phyloP scores from a whole-genome alignment of 2,888 invertebrate species.

The Agapostemon virescens region DNA sequence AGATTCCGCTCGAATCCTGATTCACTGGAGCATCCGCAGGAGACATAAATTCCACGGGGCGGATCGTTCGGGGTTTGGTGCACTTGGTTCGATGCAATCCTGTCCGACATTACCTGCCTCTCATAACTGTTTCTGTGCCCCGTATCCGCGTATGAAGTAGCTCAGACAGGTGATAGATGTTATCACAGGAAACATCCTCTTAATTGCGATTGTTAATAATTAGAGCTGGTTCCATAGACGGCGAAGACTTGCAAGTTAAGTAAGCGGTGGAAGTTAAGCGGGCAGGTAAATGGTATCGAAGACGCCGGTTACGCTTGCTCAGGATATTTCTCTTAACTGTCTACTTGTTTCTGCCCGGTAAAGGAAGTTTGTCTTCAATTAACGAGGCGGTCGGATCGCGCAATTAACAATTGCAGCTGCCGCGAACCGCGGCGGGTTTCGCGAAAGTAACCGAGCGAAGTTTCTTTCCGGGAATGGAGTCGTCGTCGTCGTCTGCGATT shows the following conservation, averaged over 20 bases:
- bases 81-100: neutral
- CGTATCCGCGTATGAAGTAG: constrained; percentile 19
- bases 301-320: constrained; percentile 13
- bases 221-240: constrained; percentile 36
- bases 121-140: neutral
- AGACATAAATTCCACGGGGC: neutral
- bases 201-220: constrained; percentile 64
- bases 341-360: constrained; percentile 34
- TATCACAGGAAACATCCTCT: constrained; percentile 57
- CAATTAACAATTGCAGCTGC: constrained; percentile 57
- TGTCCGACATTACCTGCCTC: neutral
- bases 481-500: constrained; percentile 12
- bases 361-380: constrained; percentile 60
- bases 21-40: neutral
- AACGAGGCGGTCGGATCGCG: constrained; percentile 44
- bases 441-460: constrained; percentile 26
- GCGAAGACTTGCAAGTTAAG: constrained; percentile 1
- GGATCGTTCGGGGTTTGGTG: neutral
- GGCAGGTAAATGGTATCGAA: constrained; percentile 37
- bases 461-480: constrained; percentile 21
- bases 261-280: neutral
- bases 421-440: constrained; percentile 12
- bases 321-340: constrained; percentile 49
- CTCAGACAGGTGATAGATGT: constrained; percentile 46
- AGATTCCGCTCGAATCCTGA: neutral